A percentile compares a stretch with the other conserved stretches of the same genome.
Conservation (phyloP, 1,140 invertebrate species). For the Notospermus geniculatus region DNA sequence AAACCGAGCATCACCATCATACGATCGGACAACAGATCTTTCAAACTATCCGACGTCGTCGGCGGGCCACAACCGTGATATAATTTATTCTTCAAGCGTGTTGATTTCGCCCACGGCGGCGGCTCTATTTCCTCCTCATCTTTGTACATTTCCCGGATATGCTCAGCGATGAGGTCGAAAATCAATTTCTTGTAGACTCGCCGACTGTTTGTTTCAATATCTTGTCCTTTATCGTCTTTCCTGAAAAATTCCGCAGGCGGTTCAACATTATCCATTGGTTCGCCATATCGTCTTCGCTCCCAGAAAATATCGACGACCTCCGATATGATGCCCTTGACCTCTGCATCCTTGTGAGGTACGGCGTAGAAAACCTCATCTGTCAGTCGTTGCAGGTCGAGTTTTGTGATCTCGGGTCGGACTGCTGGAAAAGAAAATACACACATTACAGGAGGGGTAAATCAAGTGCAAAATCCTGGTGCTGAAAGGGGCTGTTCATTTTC, state of each 20-base stretch:
- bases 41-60: constrained; percentile 36
- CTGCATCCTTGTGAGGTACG: constrained; percentile 41
- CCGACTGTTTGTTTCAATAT: constrained; percentile 38
- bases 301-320: constrained; percentile 46
- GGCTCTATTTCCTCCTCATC: constrained; percentile 41
- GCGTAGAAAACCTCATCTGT: constrained; percentile 39
- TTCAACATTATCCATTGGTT: constrained; percentile 30
- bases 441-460: not conserved
- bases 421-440: no score
- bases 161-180: constrained; percentile 67
- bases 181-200: constrained; percentile 58
- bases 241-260: constrained; percentile 35
- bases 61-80: constrained; percentile 30
- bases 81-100: constrained; percentile 16
- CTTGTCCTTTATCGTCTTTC: constrained; percentile 23
- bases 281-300: constrained; percentile 37
- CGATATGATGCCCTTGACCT: constrained; percentile 26
- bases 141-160: constrained; percentile 58
- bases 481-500: no score
- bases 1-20: constrained; percentile 59
- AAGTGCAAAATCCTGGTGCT: no score
- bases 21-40: constrained; percentile 39
- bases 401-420: constrained; percentile 3
- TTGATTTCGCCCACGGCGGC: constrained; percentile 61
- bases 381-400: constrained; percentile 27